Evolutionary conservation across 2,888 invertebrate species (phyloP).

Genomic region (Cyclophora punctaria): DNA sequence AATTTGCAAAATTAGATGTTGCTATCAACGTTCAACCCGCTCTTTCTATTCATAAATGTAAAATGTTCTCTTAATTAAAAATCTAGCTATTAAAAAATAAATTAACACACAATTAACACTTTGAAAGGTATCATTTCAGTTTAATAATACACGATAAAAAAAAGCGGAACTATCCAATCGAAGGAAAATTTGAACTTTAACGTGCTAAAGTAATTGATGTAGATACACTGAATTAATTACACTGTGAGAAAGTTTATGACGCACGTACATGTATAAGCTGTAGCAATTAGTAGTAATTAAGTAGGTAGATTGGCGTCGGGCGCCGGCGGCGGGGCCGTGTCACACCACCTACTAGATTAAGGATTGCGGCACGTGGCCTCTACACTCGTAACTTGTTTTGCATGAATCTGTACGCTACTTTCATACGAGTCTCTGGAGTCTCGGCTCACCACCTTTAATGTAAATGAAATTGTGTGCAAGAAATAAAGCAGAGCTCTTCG

Average conservation of each 20-base stretch:
- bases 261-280: conserved; percentile 58
- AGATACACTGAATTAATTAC: conserved; percentile 50
- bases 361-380: conserved; percentile 53
- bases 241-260: conserved; percentile 55
- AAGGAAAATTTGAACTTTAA: neutral
- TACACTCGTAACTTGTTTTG: conserved; percentile 63
- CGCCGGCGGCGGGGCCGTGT: conserved; percentile 37
- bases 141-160: neutral
- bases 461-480: conserved; percentile 73
- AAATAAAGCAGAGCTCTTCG: conserved; percentile 66
- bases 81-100: conserved; percentile 9
- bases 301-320: conserved; percentile 48
- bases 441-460: conserved; percentile 66
- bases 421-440: conserved; percentile 61
- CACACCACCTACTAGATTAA: conserved; percentile 59
- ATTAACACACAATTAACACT: neutral
- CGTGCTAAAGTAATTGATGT: conserved; percentile 10
- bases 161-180: neutral
- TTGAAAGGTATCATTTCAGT: neutral
- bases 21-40: conserved; percentile 28
- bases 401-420: conserved; percentile 68
- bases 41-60: conserved; percentile 32
- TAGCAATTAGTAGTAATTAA: conserved; percentile 70
- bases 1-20: conserved; percentile 52
- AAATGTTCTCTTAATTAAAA: conserved; percentile 27